Percentiles rank a stretch among this genome's conserved stretches.
These are phyloP conservation scores for Oreochromis tanganicae DNA, from an alignment of 2,113 vertebrate species.

Conservation along the genomic window DNA sequence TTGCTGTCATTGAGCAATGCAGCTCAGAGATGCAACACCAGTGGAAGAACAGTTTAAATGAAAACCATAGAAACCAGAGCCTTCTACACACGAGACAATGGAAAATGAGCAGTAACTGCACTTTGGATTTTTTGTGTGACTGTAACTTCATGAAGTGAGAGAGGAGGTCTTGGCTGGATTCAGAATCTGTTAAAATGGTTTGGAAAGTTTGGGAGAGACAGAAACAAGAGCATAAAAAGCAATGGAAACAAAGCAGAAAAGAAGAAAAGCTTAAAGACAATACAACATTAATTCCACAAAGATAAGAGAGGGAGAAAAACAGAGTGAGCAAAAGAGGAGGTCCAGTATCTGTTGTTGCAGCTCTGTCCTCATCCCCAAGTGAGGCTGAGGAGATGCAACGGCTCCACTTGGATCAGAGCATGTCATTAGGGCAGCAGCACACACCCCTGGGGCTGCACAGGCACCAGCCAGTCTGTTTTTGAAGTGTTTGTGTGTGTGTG, in stretches of 20 bases:
- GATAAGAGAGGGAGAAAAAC: background rate
- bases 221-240: background rate
- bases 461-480: conserved; percentile 71
- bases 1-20: background rate
- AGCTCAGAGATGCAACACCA: background rate
- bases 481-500: background rate
- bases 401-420: conserved; percentile 44
- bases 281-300: background rate
- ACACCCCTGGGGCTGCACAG: conserved; percentile 63
- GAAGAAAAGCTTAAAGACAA: background rate
- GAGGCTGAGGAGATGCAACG: conserved; percentile 19
- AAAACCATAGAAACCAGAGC: background rate
- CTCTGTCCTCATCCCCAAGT: background rate
- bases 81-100: background rate
- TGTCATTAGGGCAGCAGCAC: conserved; percentile 54
- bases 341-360: background rate
- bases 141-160: conserved; percentile 35
- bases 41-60: background rate
- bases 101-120: background rate
- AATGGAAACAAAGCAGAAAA: background rate
- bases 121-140: conserved; percentile 15
- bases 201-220: background rate
- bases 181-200: conserved; percentile 3
- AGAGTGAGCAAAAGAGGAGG: background rate
- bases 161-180: background rate